Base-by-base conservation (phyloP, 2,797 vertebrate species). In the Erpetoichthys calabaricus region DNA sequence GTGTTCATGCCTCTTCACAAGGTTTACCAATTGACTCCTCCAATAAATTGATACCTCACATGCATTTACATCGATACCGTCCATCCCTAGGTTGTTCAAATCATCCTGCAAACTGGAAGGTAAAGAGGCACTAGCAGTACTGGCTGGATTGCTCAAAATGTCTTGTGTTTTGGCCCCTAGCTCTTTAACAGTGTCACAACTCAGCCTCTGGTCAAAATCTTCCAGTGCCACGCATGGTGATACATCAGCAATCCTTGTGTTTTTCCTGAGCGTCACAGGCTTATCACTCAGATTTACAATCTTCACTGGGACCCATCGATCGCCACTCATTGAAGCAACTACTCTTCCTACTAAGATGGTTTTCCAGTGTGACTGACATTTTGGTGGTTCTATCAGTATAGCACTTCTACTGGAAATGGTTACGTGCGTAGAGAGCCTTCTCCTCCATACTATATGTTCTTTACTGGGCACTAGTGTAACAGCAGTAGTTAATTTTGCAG, bases 381-480 rank as follows among this genome's bases (percentile, higher is more conserved):
- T 44, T 43, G 53, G 64, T 2, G 60, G 64, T 42, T 67, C 69
- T 4, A 66, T 58, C 45, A 66, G 8, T 1, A 70, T 60, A 1
- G 58, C 66, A 53, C 58, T 66, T 4, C 64, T 62, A 1, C 55
- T 53, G 1, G 63, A 65, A 3, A 66, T 47, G 42, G 7, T 50
- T 3, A 4, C 0, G 6, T 55, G 52, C 1, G 2, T 5, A n/a
- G 67, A 60, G 1, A 70, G 47, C 8, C 10, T n/a, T n/a, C n/a
- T 44, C 8, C 62, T 64, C 62, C 58, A 68, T 4, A 70, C 57
- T 3, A 68, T 25, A 8, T 69, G 61, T 56, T 70, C 68, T 10
- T 3, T 55, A 8, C 47, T 5, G 4, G 63, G 61, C 7, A 64
- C n/a, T 3, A 64, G 5, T 3, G 56, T 65, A 5, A 67, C 59